Evolutionary conservation across 2,888 invertebrate genomes (phyloP).

Genomic region (Nomada ferruginata): DNA sequence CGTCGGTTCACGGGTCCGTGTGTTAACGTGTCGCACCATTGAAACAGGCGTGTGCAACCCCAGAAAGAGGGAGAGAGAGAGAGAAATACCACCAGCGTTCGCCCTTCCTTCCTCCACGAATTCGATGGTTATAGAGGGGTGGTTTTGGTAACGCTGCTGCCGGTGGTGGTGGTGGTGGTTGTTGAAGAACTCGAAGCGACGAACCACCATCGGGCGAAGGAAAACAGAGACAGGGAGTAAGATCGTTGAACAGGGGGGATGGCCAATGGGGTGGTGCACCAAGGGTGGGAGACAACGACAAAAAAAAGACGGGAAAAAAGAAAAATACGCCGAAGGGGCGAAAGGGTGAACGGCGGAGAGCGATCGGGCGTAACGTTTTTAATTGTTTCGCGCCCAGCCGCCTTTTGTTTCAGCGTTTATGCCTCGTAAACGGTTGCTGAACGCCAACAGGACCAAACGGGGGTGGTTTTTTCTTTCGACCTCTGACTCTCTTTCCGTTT

Average conservation of each 20-base stretch:
- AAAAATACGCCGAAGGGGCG: slow-evolving; percentile 29
- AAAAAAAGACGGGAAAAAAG: slow-evolving; percentile 17
- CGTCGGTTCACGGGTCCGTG: slow-evolving; percentile 56
- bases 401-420: slow-evolving; percentile 83
- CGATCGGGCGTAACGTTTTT: slow-evolving; percentile 84
- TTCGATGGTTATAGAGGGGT: slow-evolving; percentile 60
- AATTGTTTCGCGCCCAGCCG: slow-evolving; percentile 83
- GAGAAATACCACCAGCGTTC: slow-evolving; percentile 27
- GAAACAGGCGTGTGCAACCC: not conserved
- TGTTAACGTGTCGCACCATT: slow-evolving; percentile 68
- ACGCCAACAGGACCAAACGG: slow-evolving; percentile 54
- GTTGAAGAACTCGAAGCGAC: slow-evolving; percentile 45
- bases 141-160: too few relatives aligned
- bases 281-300: slow-evolving; percentile 17
- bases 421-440: slow-evolving; percentile 80
- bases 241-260: slow-evolving; percentile 39
- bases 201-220: slow-evolving; percentile 6
- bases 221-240: slow-evolving; percentile 32
- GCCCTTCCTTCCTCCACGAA: slow-evolving; percentile 32
- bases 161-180: slow-evolving; percentile 22
- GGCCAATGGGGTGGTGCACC: not conserved
- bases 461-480: slow-evolving; percentile 44
- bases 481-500: slow-evolving; percentile 64
- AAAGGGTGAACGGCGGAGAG: slow-evolving; percentile 72
- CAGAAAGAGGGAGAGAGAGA: slow-evolving; percentile 60